Conservation (phyloP, 2,113 vertebrate genomes). For the Illadopsis cleaveri region DNA sequence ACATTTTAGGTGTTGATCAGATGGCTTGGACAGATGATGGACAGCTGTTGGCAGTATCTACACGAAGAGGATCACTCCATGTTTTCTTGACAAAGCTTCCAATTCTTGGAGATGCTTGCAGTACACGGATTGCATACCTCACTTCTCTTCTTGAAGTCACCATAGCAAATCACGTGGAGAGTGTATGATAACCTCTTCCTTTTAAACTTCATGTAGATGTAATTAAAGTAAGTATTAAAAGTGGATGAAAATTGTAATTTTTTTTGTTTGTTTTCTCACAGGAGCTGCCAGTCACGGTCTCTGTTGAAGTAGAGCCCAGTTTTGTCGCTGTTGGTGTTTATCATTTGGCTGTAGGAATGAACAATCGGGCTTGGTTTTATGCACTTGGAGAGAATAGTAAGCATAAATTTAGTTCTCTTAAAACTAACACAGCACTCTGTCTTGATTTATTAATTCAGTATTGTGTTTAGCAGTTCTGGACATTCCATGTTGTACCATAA, state of each 20-base stretch:
- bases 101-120: slow-evolving; percentile 87
- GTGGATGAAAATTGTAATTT: background rate
- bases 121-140: slow-evolving; percentile 89
- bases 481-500: background rate
- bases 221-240: background rate
- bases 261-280: slow-evolving; percentile 48
- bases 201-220: background rate
- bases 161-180: slow-evolving; percentile 87
- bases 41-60: slow-evolving; percentile 91
- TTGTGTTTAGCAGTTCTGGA: background rate
- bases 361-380: slow-evolving; percentile 98
- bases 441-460: background rate
- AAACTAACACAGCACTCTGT: background rate
- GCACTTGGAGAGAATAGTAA: slow-evolving; percentile 84
- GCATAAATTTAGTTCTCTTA: slow-evolving; percentile 31
- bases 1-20: slow-evolving; percentile 85
- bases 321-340: slow-evolving; percentile 92
- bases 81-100: slow-evolving; percentile 96
- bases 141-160: slow-evolving; percentile 97
- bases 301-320: slow-evolving; percentile 92
- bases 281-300: slow-evolving; percentile 85
- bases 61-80: slow-evolving; percentile 86
- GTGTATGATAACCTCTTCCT: slow-evolving; percentile 74
- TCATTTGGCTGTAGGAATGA: slow-evolving; percentile 96
- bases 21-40: slow-evolving; percentile 97